Evolutionary conservation across 2,797 vertebrate species (phyloP).

Genomic region (Petrocephalus schoutedeni): DNA sequence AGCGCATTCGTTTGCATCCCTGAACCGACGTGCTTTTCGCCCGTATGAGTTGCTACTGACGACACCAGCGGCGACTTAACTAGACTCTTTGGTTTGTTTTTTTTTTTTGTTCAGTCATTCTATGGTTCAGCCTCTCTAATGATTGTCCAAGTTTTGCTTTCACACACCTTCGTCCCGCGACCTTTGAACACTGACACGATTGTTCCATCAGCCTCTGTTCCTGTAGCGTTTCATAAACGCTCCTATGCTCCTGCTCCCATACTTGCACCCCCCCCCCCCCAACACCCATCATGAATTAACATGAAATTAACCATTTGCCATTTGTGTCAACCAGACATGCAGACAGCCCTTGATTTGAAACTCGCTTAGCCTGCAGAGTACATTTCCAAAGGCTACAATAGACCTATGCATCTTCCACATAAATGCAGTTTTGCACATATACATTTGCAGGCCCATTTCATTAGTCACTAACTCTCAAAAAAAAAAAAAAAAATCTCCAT

Average conservation of each 20-base stretch:
- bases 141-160: neutral
- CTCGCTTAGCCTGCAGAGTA: slow-evolving; percentile 33
- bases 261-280: neutral
- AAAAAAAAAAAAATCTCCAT: neutral
- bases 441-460: slow-evolving; percentile 28
- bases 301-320: neutral
- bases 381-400: slow-evolving; percentile 34
- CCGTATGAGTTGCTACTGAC: slow-evolving; percentile 25
- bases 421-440: slow-evolving; percentile 34
- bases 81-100: slow-evolving; percentile 19
- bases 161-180: neutral
- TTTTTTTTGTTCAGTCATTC: neutral
- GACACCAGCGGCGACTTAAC: slow-evolving; percentile 23
- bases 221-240: neutral
- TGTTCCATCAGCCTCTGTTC: slow-evolving; percentile 27
- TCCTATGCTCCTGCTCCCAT: neutral
- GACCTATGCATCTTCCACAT: slow-evolving; percentile 33
- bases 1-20: slow-evolving; percentile 36
- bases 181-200: slow-evolving; percentile 31
- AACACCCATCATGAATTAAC: neutral
- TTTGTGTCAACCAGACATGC: neutral
- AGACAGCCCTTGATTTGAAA: neutral
- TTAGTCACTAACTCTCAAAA: slow-evolving; percentile 19
- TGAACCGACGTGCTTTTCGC: slow-evolving; percentile 29
- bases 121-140: neutral